A percentile compares a stretch with the other conserved stretches of the same genome.
Conservation (phyloP, 1,140 invertebrate species). For the Pseudobourletiella spinata region DNA sequence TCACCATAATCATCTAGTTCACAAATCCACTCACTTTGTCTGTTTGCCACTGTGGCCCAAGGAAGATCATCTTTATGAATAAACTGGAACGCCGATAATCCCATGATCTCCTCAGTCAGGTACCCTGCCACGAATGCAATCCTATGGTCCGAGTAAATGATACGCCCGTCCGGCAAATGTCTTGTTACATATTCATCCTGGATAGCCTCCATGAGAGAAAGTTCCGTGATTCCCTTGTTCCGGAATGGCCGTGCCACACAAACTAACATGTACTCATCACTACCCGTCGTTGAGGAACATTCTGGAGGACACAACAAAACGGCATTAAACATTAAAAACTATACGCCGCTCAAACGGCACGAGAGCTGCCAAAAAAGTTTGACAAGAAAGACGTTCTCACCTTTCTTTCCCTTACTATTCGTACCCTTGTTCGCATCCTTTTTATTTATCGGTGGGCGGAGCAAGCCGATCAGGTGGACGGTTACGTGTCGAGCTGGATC, state of each 20-base stretch:
- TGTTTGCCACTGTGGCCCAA: constrained; percentile 69
- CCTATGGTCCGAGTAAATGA: constrained; percentile 73
- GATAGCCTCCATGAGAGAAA: constrained; percentile 59
- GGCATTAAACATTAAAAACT: background rate
- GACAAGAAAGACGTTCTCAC: constrained; percentile 8
- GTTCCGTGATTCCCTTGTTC: constrained; percentile 57
- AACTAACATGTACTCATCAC: constrained; percentile 54
- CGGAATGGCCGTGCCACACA: constrained; percentile 55
- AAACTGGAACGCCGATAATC: constrained; percentile 69
- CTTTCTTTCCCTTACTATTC: constrained; percentile 29
- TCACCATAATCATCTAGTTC: background rate
- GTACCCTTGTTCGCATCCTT: constrained; percentile 21
- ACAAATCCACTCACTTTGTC: constrained; percentile 59
- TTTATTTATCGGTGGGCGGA: constrained; percentile 40
- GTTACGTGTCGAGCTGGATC: constrained; percentile 57
- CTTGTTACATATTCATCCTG: constrained; percentile 75
- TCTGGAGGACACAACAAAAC: constrained; percentile 19
- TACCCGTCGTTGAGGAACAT: constrained; percentile 28
- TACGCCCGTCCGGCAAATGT: constrained; percentile 70
- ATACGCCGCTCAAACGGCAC: no score
- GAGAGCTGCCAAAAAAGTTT: no score
- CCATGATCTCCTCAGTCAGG: constrained; percentile 69
- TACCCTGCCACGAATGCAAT: constrained; percentile 76
- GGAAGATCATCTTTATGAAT: constrained; percentile 76
- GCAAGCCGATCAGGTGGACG: constrained; percentile 49